Conservation (phyloP, 1,140 invertebrate genomes). For the Thereuonema tuberculata region DNA sequence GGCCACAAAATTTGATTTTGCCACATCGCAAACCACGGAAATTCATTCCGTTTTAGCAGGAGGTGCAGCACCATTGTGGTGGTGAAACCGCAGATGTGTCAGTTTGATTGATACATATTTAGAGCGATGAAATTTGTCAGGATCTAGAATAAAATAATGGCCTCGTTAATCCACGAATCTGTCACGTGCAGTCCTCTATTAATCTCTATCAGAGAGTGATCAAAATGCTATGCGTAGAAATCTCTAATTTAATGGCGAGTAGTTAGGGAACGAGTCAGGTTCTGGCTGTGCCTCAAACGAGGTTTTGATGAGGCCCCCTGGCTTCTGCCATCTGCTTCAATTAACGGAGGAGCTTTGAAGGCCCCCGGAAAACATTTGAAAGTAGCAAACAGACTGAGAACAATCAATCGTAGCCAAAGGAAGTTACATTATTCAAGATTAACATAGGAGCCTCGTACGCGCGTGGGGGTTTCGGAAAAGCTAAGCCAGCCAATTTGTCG, state of each 20-base stretch:
- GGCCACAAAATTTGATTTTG: too few relatives aligned
- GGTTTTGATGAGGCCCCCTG: slow-evolving; percentile 8
- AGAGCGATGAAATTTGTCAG: background rate
- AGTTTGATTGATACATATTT: slow-evolving; percentile 4
- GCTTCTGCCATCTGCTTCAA: slow-evolving; percentile 8
- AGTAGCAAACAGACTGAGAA: background rate
- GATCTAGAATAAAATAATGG: slow-evolving; percentile 5
- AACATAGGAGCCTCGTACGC: background rate
- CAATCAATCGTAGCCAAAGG: background rate
- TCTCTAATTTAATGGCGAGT: slow-evolving; percentile 6
- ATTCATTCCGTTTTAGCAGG: too few relatives aligned
- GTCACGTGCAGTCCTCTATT: slow-evolving; percentile 3
- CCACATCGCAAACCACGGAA: too few relatives aligned
- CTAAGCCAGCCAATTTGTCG: slow-evolving; percentile 4
- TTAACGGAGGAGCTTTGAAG: background rate
- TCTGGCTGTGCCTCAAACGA: background rate
- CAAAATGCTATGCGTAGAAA: slow-evolving; percentile 7
- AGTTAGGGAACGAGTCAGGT: slow-evolving; percentile 5
- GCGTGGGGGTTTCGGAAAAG: too few relatives aligned
- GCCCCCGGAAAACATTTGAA: background rate
- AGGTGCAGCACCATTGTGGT: too few relatives aligned
- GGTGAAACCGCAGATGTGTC: too few relatives aligned
- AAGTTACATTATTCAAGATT: slow-evolving; percentile 10
- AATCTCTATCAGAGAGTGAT: slow-evolving; percentile 5
- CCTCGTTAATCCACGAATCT: slow-evolving; percentile 8